These are phyloP conservation scores for Microctonus aethiopoides DNA, from an alignment of 2,888 invertebrate species.

Conservation along the genomic window DNA sequence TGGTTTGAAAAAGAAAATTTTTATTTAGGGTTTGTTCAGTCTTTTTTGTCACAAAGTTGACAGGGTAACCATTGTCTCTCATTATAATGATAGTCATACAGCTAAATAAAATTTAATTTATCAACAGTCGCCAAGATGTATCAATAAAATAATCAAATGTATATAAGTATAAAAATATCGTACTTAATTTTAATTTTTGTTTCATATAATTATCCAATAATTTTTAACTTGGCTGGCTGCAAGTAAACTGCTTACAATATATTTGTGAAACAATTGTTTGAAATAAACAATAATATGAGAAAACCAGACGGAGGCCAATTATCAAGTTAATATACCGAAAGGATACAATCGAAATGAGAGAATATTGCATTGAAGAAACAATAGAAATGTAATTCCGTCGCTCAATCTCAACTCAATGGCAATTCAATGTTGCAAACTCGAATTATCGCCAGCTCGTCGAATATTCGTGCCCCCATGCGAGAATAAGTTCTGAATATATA, in stretches of 20 bases:
- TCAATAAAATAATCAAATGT: too few species aligned
- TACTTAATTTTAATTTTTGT: too few species aligned
- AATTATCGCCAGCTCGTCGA: slow-evolving; percentile 6
- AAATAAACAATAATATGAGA: not conserved
- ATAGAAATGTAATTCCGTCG: slow-evolving; percentile 40
- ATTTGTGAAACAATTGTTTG: not conserved
- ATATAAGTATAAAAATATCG: too few species aligned
- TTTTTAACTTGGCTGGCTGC: not conserved
- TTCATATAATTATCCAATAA: not conserved
- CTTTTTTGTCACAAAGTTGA: too few species aligned
- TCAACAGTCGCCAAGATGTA: too few species aligned
- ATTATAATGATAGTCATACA: too few species aligned
- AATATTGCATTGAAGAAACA: slow-evolving; percentile 30
- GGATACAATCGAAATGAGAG: slow-evolving; percentile 52
- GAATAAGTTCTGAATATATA: slow-evolving; percentile 2
- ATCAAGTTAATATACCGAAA: slow-evolving; percentile 54
- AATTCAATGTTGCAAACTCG: slow-evolving; percentile 12
- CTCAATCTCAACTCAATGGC: slow-evolving; percentile 31
- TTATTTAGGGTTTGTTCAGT: too few species aligned
- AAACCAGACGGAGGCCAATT: slow-evolving; percentile 45
- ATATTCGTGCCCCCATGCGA: slow-evolving; percentile 6
- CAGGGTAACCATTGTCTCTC: too few species aligned
- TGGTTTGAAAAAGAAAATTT: too few species aligned
- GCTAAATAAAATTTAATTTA: too few species aligned
- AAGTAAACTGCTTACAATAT: not conserved